phyloP scores from a whole-genome alignment of 2,797 vertebrate species.

The Ceyx erithaca region DNA sequence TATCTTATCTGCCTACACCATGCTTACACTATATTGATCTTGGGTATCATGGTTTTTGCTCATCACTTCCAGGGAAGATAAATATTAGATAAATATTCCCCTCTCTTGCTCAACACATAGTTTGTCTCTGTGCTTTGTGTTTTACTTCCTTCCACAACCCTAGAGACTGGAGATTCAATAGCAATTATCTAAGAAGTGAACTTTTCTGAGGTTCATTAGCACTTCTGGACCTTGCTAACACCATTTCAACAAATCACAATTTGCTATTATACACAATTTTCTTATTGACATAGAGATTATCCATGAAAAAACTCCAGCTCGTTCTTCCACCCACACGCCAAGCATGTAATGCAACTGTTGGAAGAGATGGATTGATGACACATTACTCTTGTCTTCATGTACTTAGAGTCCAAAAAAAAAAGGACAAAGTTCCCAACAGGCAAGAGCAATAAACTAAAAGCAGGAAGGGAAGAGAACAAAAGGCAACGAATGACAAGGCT shows the following conservation, averaged over 20 bases:
- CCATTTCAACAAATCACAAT: not conserved
- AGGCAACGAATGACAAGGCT: not conserved
- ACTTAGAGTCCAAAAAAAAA: not conserved
- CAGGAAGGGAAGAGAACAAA: conserved; percentile 5
- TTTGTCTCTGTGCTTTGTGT: not conserved
- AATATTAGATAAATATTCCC: not conserved
- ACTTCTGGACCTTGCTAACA: not conserved
- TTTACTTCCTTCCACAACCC: not conserved
- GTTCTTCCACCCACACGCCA: conserved; percentile 18
- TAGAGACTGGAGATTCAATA: not conserved
- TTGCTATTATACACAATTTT: conserved; percentile 23
- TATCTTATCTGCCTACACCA: not conserved
- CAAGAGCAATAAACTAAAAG: not conserved
- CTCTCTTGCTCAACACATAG: not conserved
- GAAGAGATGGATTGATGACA: conserved; percentile 21
- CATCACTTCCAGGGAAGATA: not conserved
- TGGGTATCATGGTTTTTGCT: not conserved
- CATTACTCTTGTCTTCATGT: not conserved
- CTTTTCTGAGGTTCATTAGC: not conserved
- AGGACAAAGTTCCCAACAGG: not conserved
- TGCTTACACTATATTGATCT: not conserved
- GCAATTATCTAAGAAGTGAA: not conserved
- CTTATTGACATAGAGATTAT: conserved; percentile 39
- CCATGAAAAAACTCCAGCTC: not conserved
- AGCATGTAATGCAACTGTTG: conserved; percentile 14